Evolutionary conservation across 2,797 vertebrate species (phyloP).

Genomic region (Clarias pachynema): DNA sequence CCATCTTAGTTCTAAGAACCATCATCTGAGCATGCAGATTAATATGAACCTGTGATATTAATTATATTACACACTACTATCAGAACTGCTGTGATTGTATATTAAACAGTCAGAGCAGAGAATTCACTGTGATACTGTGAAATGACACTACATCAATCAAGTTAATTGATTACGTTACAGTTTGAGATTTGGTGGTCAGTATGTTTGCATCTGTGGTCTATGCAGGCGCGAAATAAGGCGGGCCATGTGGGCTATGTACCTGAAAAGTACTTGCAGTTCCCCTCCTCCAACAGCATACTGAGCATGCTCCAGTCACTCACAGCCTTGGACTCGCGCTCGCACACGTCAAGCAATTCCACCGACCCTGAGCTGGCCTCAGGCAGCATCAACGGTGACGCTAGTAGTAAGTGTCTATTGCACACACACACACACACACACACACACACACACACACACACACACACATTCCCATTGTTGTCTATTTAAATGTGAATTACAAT

Average conservation of each 20-base stretch:
- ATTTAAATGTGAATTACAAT: background rate
- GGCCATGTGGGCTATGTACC: constrained; percentile 94
- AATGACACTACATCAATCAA: background rate
- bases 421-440: constrained; percentile 3
- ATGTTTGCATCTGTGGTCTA: constrained; percentile 64
- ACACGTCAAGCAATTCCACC: constrained; percentile 84
- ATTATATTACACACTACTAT: background rate
- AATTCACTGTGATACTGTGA: background rate
- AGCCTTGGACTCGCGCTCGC: constrained; percentile 82
- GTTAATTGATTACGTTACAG: background rate
- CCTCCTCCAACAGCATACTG: constrained; percentile 91
- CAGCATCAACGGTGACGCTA: constrained; percentile 83
- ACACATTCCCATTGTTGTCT: background rate
- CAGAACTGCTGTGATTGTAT: background rate
- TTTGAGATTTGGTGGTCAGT: constrained; percentile 45
- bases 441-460: constrained; percentile 1
- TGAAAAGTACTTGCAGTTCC: constrained; percentile 95
- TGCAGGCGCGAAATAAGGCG: constrained; percentile 89
- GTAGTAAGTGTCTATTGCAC: constrained; percentile 61
- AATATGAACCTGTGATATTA: background rate
- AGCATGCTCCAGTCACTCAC: constrained; percentile 95
- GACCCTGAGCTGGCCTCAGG: constrained; percentile 81
- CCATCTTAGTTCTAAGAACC: background rate
- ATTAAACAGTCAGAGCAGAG: background rate
- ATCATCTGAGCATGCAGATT: background rate